Conservation (phyloP, 92 coral and sea anemone species). For the Zoanthus sansibaricus region DNA sequence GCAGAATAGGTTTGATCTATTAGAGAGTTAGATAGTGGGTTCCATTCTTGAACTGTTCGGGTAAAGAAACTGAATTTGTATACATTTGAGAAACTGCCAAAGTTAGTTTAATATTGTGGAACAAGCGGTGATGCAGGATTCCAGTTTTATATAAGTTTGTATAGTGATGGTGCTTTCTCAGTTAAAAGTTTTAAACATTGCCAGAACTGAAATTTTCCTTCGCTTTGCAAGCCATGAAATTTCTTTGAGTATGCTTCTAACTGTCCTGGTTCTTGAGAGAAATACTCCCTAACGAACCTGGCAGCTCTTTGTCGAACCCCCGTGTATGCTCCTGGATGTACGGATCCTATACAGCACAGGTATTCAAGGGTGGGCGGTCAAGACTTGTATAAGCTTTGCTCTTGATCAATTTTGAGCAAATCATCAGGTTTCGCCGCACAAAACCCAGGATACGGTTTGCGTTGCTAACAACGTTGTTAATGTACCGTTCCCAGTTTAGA, state of each 20-base stretch:
- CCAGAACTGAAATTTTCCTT: background rate
- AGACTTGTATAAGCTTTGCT: too few relatives aligned
- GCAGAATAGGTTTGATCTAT: background rate
- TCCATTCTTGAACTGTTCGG: background rate
- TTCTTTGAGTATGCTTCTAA: background rate
- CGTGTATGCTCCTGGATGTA: too few relatives aligned
- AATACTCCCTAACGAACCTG: background rate
- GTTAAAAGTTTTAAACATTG: background rate
- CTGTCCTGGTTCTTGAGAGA: background rate
- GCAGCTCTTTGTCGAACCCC: background rate
- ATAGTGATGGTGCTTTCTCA: background rate
- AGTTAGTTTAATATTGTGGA: too few relatives aligned
- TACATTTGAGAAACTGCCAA: background rate
- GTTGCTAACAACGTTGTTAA: too few relatives aligned
- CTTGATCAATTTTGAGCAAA: too few relatives aligned
- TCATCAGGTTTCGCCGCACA: too few relatives aligned
- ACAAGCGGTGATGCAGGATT: too few relatives aligned
- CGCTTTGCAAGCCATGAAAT: slow-evolving; percentile 2
- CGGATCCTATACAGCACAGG: too few relatives aligned
- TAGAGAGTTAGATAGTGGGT: background rate
- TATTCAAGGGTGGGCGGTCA: too few relatives aligned
- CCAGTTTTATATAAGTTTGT: background rate
- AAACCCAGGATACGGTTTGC: too few relatives aligned
- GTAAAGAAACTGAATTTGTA: background rate
- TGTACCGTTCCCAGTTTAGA: too few relatives aligned